Evolutionary conservation across 2,888 invertebrate species (phyloP).

Genomic region (Cinara cedri): DNA sequence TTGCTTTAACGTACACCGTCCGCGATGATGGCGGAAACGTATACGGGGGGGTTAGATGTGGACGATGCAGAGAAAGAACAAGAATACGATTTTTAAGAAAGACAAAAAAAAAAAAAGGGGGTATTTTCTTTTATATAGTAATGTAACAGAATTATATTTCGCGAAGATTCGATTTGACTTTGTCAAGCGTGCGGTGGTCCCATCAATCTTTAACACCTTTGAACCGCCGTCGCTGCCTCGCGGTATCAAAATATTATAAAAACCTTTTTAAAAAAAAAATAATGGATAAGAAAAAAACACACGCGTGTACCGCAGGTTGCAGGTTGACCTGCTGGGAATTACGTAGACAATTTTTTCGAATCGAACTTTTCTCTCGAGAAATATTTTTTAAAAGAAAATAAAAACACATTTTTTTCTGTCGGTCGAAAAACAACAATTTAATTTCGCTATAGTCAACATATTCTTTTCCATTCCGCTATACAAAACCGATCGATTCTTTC

Average conservation of each 20-base stretch:
- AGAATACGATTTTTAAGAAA: background rate
- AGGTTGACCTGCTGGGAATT: background rate
- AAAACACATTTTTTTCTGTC: too few relatives aligned
- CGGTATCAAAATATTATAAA: slow-evolving; percentile 14
- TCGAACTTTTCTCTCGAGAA: background rate
- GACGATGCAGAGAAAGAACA: background rate
- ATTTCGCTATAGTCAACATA: background rate
- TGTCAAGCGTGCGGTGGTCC: slow-evolving; percentile 27
- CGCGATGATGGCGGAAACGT: background rate
- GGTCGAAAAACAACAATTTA: too few relatives aligned
- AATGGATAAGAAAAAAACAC: too few relatives aligned
- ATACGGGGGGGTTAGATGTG: background rate
- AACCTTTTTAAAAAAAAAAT: too few relatives aligned
- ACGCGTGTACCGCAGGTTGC: too few relatives aligned
- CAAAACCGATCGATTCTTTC: too few relatives aligned
- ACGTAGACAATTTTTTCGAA: background rate
- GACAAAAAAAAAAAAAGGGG: background rate
- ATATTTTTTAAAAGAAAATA: too few relatives aligned
- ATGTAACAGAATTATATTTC: slow-evolving; percentile 42
- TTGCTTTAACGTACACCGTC: background rate
- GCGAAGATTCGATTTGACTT: slow-evolving; percentile 33
- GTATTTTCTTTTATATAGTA: slow-evolving; percentile 17
- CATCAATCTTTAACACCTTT: slow-evolving; percentile 38
- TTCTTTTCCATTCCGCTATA: too few relatives aligned
- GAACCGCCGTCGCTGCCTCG: slow-evolving; percentile 18